A percentile compares a stretch with the other conserved stretches of the same genome.
These are phyloP conservation scores for Climacteris rufus DNA, from an alignment of 2,113 vertebrate species.

Conservation along the genomic window DNA sequence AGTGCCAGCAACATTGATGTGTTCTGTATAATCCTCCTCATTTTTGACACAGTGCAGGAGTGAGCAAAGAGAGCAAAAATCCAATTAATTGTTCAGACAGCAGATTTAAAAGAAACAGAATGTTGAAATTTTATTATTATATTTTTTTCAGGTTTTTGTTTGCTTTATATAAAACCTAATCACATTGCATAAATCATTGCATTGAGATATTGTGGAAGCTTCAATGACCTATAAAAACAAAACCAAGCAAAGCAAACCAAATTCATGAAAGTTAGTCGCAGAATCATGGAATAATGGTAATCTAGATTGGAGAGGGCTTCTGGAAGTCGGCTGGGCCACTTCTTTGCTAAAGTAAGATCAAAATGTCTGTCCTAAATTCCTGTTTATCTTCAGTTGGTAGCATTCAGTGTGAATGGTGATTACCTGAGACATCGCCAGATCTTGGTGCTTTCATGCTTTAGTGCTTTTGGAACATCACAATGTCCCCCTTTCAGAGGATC, in stretches of 20 bases:
- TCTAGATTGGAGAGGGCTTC: background rate
- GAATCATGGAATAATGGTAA: background rate
- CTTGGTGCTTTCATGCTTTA: background rate
- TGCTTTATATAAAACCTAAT: background rate
- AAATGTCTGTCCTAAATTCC: background rate
- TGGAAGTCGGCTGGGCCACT: background rate
- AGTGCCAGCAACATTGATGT: background rate
- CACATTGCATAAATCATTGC: background rate
- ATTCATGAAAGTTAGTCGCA: background rate
- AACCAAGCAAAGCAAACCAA: accelerated
- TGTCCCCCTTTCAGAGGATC: background rate
- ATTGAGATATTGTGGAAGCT: background rate
- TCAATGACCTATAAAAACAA: background rate
- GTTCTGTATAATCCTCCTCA: background rate
- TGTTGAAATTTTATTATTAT: accelerated
- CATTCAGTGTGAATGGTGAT: background rate
- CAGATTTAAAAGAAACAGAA: background rate
- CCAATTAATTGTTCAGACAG: background rate
- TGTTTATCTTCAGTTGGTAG: background rate
- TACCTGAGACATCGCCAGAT: background rate
- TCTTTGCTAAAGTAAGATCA: background rate
- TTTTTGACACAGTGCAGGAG: background rate
- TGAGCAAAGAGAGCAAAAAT: background rate
- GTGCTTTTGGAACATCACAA: background rate
- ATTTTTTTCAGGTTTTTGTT: background rate